A percentile compares a stretch with the other conserved stretches of the same genome.
phyloP scores from a whole-genome alignment of 2,113 vertebrate species.

The Paracanthobrama guichenoti region DNA sequence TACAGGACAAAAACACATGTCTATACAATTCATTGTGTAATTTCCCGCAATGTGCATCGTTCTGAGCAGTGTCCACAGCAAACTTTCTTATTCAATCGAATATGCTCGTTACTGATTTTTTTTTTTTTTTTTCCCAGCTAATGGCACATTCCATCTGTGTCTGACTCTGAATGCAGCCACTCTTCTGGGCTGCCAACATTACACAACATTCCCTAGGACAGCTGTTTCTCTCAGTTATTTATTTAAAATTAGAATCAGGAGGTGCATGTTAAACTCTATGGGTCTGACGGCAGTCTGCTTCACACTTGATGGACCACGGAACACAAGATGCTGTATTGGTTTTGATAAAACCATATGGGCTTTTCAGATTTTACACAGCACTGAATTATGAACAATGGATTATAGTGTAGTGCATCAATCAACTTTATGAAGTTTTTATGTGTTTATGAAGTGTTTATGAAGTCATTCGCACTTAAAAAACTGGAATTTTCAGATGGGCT shows the following conservation, averaged over 20 bases:
- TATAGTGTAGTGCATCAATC: neutral
- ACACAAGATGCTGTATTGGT: no score
- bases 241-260: conserved; percentile 47
- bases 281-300: conserved; percentile 21
- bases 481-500: neutral
- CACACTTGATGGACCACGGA: neutral
- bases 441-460: neutral
- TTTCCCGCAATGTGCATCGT: neutral
- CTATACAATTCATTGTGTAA: neutral
- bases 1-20: neutral
- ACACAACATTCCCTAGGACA: conserved; percentile 19
- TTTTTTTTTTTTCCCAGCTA: neutral
- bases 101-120: neutral
- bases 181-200: conserved; percentile 8
- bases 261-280: conserved; percentile 1
- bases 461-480: neutral
- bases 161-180: conserved; percentile 24
- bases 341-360: neutral
- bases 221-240: conserved; percentile 39
- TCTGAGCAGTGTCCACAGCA: conserved; percentile 13
- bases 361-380: neutral
- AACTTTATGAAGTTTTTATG: no score
- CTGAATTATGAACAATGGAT: neutral
- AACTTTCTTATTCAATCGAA: conserved; percentile 7
- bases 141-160: conserved; percentile 20